Conservation (phyloP, 2,797 vertebrate species). For the Poliocrania exsul region DNA sequence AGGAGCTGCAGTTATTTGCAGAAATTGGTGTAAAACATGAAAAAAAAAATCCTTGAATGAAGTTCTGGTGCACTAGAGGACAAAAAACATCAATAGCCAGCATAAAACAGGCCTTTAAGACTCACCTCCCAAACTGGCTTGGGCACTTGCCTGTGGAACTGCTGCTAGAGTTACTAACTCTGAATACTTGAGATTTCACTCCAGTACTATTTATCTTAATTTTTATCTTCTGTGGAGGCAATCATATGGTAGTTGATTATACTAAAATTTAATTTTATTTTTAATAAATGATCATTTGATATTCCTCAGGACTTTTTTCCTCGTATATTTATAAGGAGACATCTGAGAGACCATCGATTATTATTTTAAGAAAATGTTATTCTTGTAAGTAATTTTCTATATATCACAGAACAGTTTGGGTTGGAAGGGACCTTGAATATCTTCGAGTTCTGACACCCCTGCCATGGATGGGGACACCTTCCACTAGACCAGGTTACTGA, state of each 20-base stretch:
- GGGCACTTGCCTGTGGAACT: background rate
- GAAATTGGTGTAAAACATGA: background rate
- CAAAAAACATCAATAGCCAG: background rate
- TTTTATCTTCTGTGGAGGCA: background rate
- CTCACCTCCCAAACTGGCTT: background rate
- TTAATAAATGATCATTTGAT: background rate
- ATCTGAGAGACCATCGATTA: background rate
- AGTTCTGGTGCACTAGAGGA: background rate
- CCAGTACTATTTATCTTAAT: background rate
- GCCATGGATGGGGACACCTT: background rate
- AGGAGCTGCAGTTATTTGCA: background rate
- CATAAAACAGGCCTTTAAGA: background rate
- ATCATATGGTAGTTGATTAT: background rate
- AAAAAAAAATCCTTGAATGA: background rate
- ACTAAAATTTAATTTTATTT: background rate
- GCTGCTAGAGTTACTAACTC: background rate
- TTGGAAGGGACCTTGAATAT: background rate
- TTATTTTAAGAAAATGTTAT: background rate
- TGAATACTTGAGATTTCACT: background rate
- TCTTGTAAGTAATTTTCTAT: background rate
- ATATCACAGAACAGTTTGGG: background rate
- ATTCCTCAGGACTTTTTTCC: background rate
- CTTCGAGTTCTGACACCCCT: background rate
- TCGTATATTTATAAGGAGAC: background rate
- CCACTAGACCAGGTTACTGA: background rate